phyloP scores from a whole-genome alignment of 2,797 vertebrate species.

The Falco novaeseelandiae region DNA sequence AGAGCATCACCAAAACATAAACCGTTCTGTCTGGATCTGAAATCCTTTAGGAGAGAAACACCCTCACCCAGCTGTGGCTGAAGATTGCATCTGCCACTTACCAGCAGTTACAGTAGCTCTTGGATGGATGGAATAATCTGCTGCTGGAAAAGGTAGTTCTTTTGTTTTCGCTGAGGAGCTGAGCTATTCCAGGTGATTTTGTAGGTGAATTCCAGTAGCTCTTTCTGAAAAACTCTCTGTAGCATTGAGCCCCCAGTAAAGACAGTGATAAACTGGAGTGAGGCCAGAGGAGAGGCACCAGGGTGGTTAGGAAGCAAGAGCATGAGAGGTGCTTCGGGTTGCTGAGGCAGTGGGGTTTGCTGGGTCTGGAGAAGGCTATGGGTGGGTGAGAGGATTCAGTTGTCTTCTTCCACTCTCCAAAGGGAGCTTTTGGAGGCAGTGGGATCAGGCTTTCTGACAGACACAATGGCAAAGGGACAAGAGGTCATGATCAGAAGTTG shows the following conservation, averaged over 20 bases:
- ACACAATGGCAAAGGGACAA: background rate
- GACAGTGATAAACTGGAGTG: background rate
- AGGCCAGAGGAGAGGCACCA: background rate
- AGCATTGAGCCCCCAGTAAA: background rate
- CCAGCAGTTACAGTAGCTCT: background rate
- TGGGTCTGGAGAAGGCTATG: background rate
- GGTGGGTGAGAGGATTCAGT: background rate
- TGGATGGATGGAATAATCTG: background rate
- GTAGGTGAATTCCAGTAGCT: background rate
- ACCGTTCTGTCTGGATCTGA: background rate
- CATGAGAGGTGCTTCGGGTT: background rate
- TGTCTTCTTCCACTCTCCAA: background rate
- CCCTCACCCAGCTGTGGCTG: background rate
- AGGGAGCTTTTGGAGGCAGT: background rate
- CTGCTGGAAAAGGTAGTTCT: background rate
- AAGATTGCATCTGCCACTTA: background rate
- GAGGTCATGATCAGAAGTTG: background rate
- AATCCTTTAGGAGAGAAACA: background rate
- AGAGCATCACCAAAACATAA: background rate
- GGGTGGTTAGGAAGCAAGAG: background rate
- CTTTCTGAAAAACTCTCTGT: background rate
- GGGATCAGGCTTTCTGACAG: background rate
- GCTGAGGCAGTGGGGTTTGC: background rate
- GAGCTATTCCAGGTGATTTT: background rate
- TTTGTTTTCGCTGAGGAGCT: background rate